Base-by-base conservation (phyloP, 2,113 vertebrate genomes). In the Tetrao urogallus region DNA sequence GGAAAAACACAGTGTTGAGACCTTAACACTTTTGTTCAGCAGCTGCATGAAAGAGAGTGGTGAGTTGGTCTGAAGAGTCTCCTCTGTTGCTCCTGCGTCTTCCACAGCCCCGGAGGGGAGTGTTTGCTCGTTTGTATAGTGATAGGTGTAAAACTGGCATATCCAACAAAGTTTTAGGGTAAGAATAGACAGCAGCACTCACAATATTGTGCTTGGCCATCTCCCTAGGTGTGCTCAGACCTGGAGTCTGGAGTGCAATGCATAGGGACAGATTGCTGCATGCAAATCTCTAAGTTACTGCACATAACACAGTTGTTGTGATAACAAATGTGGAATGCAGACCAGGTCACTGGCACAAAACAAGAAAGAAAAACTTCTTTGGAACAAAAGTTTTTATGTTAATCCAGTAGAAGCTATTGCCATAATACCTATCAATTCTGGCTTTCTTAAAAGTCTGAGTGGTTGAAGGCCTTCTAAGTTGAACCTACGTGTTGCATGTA, bases 111-210 rank as follows among this genome's bases (percentile, higher is more conserved):
- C 43, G 61, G 57, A 83, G 85, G 82, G 89, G 85, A 91, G 85
- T 48, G 82, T 94, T 93, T 92, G 87, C 94, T 38, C 38, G 10
- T 38, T 38, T 38, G 38, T 38, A 85, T 87, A 88, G 12, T 92
- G 89, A 89, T 66, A 92, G 85, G 82, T 92, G 88, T 93, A 93
- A 94, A 96, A 74, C 65, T 80, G 84, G 65, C 64, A 91, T 96
- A 90, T 86, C 91, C 89, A 94, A 88, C 73, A 48, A 86, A 91
- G 65, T 94, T 94, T 83, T 65, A 30, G 82, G 90, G 71, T 58
- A 87, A 92, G 91, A 91, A 71, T 0, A 69, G 56, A 91, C 65
- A 92, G 89, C 73, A 83, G 69, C 2, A 0, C 86, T 95, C 85
- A 94, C 70, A 84, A 42, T 75, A 52, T 91, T 92, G 82, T 92